phyloP scores from a whole-genome alignment of 37 sponge, comb jelly and placozoan species.

The Spongia lamella region DNA sequence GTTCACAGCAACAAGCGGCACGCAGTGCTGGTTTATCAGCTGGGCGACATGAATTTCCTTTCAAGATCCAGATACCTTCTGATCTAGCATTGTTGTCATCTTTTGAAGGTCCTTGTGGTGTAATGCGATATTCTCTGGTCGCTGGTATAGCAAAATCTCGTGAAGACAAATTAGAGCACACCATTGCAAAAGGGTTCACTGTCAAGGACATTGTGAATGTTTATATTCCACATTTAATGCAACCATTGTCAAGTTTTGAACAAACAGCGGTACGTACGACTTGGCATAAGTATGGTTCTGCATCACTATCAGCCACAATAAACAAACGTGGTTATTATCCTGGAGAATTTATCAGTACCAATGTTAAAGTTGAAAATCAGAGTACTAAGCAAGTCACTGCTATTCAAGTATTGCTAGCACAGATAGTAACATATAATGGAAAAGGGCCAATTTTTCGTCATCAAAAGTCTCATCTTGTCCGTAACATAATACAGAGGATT shows the following conservation, averaged over 20 bases:
- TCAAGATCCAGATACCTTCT: slow-evolving; percentile 28
- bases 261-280: slow-evolving; percentile 61
- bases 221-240: slow-evolving; percentile 23
- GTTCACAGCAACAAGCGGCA: too few species aligned
- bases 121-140: slow-evolving; percentile 47
- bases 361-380: slow-evolving; percentile 42
- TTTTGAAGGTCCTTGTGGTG: slow-evolving; percentile 21
- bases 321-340: slow-evolving; percentile 53
- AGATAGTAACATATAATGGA: too few species aligned
- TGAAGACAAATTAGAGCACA: slow-evolving; percentile 51
- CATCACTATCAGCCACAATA: slow-evolving; percentile 29
- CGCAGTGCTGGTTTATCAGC: too few species aligned
- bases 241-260: slow-evolving; percentile 11
- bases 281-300: slow-evolving; percentile 66
- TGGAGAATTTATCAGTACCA: slow-evolving; percentile 41
- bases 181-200: slow-evolving; percentile 16
- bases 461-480: background rate
- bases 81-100: slow-evolving; percentile 23
- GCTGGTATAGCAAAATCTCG: slow-evolving; percentile 34
- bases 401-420: too few species aligned
- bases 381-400: background rate
- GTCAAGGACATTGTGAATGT: slow-evolving; percentile 43
- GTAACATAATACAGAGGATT: background rate
- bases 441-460: too few species aligned
- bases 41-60: slow-evolving; percentile 45